Evolutionary conservation across 2,797 vertebrate species (phyloP).

Genomic region (Holocentrus rufus): DNA sequence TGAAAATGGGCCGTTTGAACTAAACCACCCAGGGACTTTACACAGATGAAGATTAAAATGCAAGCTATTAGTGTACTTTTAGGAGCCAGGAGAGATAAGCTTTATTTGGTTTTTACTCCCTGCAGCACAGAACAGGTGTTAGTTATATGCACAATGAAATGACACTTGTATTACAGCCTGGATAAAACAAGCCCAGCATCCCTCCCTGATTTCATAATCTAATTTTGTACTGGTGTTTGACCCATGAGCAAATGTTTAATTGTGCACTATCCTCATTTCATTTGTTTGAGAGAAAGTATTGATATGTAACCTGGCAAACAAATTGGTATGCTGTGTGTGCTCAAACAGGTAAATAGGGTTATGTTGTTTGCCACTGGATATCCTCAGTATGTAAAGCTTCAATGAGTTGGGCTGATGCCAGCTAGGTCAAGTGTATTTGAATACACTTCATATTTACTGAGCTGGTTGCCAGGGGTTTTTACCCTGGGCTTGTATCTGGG

Average conservation of each 20-base stretch:
- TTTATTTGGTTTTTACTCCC: background rate
- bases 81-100: background rate
- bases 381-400: background rate
- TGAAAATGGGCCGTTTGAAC: background rate
- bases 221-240: background rate
- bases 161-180: background rate
- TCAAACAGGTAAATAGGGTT: background rate
- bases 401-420: background rate
- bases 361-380: background rate
- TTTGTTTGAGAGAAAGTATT: background rate
- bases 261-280: background rate
- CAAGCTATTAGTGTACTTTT: background rate
- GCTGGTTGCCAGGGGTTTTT: constrained; percentile 2
- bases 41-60: background rate
- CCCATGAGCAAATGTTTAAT: background rate
- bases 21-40: background rate
- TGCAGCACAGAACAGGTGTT: background rate
- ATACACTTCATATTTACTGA: background rate
- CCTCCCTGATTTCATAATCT: background rate
- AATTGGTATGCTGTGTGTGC: background rate
- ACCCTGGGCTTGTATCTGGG: constrained; percentile 1
- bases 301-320: background rate
- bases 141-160: background rate
- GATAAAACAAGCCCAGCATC: background rate
- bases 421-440: constrained; percentile 7